A percentile compares a stretch with the other conserved stretches of the same genome.
Evolutionary conservation across 1,140 invertebrate genomes (phyloP).

Genomic region (Drosophila rufa): DNA sequence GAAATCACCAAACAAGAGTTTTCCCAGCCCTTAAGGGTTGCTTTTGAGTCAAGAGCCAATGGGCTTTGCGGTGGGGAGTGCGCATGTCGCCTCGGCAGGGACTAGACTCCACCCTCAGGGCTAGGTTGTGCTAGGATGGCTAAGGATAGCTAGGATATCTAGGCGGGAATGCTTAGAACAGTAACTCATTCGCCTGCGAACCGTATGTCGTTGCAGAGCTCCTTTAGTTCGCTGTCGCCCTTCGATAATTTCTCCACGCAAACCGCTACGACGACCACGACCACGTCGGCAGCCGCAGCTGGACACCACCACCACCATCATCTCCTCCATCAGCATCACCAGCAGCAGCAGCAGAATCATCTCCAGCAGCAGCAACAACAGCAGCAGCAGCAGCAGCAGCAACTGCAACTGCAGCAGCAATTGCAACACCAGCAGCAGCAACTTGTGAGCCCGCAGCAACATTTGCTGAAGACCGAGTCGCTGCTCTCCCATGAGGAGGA

Average conservation of each 20-base stretch:
- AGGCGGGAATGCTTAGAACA: not conserved
- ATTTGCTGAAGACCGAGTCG: constrained; percentile 55
- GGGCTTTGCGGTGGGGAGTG: constrained; percentile 22
- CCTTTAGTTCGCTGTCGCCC: constrained; percentile 84
- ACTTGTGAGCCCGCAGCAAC: constrained; percentile 43
- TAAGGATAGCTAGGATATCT: constrained; percentile 17
- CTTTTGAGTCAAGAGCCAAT: constrained; percentile 45
- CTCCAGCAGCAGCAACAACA: constrained; percentile 46
- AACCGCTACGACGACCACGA: constrained; percentile 65
- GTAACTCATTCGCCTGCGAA: constrained; percentile 60
- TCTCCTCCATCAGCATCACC: constrained; percentile 43
- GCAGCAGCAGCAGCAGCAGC: constrained; percentile 48
- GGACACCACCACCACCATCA: constrained; percentile 58
- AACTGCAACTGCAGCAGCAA: constrained; percentile 56
- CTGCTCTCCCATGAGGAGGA: constrained; percentile 78
- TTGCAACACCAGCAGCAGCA: constrained; percentile 49
- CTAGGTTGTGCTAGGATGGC: constrained; percentile 12
- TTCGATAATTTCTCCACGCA: constrained; percentile 83
- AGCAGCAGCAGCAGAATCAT: constrained; percentile 40
- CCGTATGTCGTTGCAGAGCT: constrained; percentile 77
- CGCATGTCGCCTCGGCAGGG: constrained; percentile 56
- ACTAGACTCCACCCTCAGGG: constrained; percentile 56
- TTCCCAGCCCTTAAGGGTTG: constrained; percentile 47
- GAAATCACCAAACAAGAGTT: constrained; percentile 28
- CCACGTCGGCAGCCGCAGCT: constrained; percentile 53